A percentile compares a stretch with the other conserved stretches of the same genome.
phyloP scores from a whole-genome alignment of 2,797 vertebrate species.

The Pipistrellus nathusii region DNA sequence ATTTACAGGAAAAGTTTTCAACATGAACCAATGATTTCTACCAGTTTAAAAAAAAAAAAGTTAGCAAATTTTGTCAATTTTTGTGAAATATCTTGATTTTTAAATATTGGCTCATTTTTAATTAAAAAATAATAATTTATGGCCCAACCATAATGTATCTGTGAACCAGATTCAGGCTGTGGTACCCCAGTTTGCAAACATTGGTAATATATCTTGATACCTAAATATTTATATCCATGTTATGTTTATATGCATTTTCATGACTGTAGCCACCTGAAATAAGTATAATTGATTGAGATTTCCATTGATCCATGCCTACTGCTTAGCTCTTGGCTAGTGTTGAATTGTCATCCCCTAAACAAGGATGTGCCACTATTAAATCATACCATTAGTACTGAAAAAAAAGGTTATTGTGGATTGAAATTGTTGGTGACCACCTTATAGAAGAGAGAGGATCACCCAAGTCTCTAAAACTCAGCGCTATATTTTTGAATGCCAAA shows the following conservation, averaged over 20 bases:
- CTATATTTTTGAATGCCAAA: not conserved
- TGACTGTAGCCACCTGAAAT: not conserved
- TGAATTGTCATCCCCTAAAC: not conserved
- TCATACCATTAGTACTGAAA: not conserved
- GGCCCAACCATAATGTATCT: not conserved
- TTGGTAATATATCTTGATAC: not conserved
- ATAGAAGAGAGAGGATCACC: not conserved
- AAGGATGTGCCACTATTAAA: not conserved
- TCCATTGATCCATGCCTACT: not conserved
- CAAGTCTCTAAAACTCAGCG: not conserved
- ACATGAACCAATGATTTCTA: constrained; percentile 17
- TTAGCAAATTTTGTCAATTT: constrained; percentile 2
- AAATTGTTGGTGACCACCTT: not conserved
- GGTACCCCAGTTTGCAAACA: constrained; percentile 11
- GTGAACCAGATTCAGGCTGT: not conserved
- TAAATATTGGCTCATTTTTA: not conserved
- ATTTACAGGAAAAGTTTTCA: constrained; percentile 51
- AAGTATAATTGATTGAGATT: not conserved
- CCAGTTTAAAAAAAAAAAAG: constrained; percentile 10
- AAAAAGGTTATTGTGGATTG: not conserved
- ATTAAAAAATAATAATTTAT: not conserved
- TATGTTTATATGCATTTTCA: not conserved
- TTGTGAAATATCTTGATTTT: constrained; percentile 52
- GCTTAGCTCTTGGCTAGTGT: not conserved
- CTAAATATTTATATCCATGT: not conserved